Base-by-base conservation (phyloP, 1,140 invertebrate genomes). In the Hirudo medicinalis region DNA sequence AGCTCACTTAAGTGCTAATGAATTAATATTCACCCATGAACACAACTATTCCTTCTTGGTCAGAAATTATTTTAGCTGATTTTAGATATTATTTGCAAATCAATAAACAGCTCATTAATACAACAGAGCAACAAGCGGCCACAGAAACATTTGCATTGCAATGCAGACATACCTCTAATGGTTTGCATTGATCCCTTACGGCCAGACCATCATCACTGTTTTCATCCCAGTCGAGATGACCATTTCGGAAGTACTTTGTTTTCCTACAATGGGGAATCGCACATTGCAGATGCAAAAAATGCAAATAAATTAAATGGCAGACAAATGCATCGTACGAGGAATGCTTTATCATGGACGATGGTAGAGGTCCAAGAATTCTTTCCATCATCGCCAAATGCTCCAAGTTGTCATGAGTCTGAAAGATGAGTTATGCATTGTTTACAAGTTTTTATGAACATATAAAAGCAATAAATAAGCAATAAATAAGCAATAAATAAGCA, bases 321-420 rank as follows among this genome's bases (percentile, higher is more conserved):
- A 11, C 15, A 1, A 49, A 53, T 22, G 22, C 70, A 66, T 77
- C 82, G 77, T 76, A 86, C 86, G 85, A 86, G 63, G 94, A 96
- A 86, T 94, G 95, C 74, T 91, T 86, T 25, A 90, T 89, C 93
- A 97, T 94, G 83, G 93, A 88, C 82, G 91, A 90, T 60, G 95
- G 95, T 80, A 99, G 89, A 73, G 90, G 88, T 66, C 96, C 95
- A 60, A 99, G 85, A 77, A 99, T 97, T 77, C 95, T 86, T 81
- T 99, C 94, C 94, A 98, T 98, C 94, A 99, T 99, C 66, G 96
- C 96, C 77, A 99, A 86, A 85, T 99, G 96, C 81, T 99, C 96
- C 67, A 92, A 87, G 84, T 99, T 99, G 83, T 99, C 95, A 84
- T 99, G 96, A 17, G 96, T 99, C 88, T 98, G 76, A 63, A 78